Conservation (phyloP, 2,797 vertebrate genomes). For the Huso huso region DNA sequence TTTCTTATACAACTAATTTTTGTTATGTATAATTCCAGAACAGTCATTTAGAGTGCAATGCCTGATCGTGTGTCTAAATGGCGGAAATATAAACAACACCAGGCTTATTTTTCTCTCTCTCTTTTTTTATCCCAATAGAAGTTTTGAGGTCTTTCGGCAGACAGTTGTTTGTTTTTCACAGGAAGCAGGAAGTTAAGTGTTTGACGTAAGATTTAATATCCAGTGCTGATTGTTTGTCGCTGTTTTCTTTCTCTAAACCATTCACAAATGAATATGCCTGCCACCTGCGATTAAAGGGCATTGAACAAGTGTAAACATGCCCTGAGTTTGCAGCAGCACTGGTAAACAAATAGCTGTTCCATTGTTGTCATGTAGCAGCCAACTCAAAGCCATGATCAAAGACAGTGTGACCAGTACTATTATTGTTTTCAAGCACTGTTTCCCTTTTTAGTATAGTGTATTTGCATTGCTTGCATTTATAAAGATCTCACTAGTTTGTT, state of each 20-base stretch:
- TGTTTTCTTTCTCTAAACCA: conserved; percentile 1
- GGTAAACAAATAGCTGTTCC: background rate
- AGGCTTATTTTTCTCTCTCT: conserved; percentile 29
- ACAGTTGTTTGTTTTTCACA: conserved; percentile 56
- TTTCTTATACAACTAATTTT: too few species aligned
- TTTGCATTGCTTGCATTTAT: background rate
- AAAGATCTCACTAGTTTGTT: background rate
- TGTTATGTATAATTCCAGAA: background rate
- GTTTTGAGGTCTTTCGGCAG: too few species aligned
- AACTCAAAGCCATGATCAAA: background rate
- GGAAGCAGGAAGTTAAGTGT: conserved; percentile 63
- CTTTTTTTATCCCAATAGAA: too few species aligned
- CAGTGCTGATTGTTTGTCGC: background rate
- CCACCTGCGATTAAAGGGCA: conserved; percentile 24
- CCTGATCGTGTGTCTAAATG: too few species aligned
- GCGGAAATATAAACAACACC: conserved; percentile 26
- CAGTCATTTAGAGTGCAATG: too few species aligned
- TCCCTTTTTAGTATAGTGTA: background rate
- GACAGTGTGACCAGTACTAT: background rate
- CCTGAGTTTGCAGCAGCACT: background rate
- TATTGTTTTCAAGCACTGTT: background rate
- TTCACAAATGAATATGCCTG: conserved; percentile 7
- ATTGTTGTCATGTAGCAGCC: background rate
- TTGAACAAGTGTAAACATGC: conserved; percentile 19
- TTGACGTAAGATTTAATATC: conserved; percentile 20